Conservation (phyloP, 2,113 vertebrate species). For the Xiphophorus hellerii region DNA sequence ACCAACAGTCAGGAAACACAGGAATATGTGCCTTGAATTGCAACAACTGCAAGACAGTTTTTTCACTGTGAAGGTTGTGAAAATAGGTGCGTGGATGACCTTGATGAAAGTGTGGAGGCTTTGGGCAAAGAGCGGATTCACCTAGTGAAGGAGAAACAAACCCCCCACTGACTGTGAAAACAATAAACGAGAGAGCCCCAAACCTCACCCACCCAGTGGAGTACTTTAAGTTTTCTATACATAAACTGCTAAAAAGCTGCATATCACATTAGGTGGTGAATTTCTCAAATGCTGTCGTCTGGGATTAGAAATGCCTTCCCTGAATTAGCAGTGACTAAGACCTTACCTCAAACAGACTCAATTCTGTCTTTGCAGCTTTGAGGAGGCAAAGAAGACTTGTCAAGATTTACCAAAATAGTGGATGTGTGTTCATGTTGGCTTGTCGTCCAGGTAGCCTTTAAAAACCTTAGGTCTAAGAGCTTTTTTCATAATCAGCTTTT, state of each 20-base stretch:
- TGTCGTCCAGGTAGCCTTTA: neutral
- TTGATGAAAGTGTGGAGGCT: conserved; percentile 53
- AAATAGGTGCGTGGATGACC: conserved; percentile 34
- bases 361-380: neutral
- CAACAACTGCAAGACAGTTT: neutral
- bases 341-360: neutral
- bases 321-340: neutral
- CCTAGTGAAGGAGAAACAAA: conserved; percentile 43
- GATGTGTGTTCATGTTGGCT: neutral
- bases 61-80: conserved; percentile 2
- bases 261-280: neutral
- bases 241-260: neutral
- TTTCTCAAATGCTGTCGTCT: neutral
- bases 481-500: neutral
- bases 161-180: conserved; percentile 12
- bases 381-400: neutral
- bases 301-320: neutral
- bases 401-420: no score
- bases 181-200: conserved; percentile 17
- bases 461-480: neutral
- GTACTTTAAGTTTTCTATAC: conserved; percentile 4
- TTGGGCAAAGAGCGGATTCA: conserved; percentile 43
- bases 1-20: no score
- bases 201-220: conserved; percentile 1
- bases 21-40: neutral